Evolutionary conservation across 2,113 vertebrate species (phyloP), one percentile per base, ranked within the genome.

Genomic region (Corvus cornix): DNA sequence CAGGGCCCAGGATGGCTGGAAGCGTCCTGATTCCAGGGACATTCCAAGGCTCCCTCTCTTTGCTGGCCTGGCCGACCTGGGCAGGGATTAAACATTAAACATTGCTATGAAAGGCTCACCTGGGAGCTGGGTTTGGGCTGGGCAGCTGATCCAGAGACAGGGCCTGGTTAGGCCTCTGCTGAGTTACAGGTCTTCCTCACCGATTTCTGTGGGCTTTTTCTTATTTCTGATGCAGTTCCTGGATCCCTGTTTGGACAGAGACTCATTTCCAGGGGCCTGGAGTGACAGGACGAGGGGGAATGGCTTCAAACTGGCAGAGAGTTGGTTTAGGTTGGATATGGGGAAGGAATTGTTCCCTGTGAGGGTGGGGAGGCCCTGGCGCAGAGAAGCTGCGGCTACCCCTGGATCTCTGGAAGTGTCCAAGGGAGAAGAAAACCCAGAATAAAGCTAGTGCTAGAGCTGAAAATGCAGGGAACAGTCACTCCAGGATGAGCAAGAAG

Each of bases 161-260:
- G 13, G 28, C 31, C 21, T 20, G 11, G 5, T 37, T 41, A 28
- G 46, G 39, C 39, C 89, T 78, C 27, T 91, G 37, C 69, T n/a
- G 44, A 67, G 31, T 19, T 49, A 22, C 7, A 43, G 11, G 4
- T 19, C 13, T 33, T 0, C 39, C 60, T 46, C 4, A 6, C 1
- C 7, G 6, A 3, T 44, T 37, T 62, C 24, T 24, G 37, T 2
- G 10, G 15, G 0, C 0, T 3, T 24, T 62, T 51, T 2, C 16
- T 31, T 3, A 3, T 69, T 55, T 41, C 3, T 43, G 46, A 7
- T 48, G 35, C 13, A 33, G 52, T 23, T 44, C 7, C 56, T 78
- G 72, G 35, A 11, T 70, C 6, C 0, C 4, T 37, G 27, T 35
- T 37, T 49, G 48, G 35, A 33, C 63, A 68, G 41, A 30, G 16